Conservation (phyloP, 30 jellyfish, hydroid and myxozoan genomes). For the Hydra vulgaris region DNA sequence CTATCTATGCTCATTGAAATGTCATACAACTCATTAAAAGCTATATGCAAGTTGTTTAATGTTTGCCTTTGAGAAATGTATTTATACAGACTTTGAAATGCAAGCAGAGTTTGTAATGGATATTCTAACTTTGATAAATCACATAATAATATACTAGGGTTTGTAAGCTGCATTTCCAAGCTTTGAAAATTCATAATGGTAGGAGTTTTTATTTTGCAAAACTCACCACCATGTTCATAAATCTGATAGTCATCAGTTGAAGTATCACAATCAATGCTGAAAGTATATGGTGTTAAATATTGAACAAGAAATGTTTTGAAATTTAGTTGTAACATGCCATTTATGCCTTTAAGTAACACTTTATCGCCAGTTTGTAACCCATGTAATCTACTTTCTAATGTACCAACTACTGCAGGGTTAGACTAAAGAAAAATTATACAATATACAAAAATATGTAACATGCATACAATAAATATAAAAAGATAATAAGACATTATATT, state of each 20-base stretch:
- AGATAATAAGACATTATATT: neutral
- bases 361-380: conserved; percentile 45
- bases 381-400: conserved; percentile 52
- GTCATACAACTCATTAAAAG: neutral
- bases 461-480: neutral
- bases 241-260: conserved; percentile 19
- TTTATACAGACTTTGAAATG: conserved; percentile 27
- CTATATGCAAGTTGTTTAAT: neutral
- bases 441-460: neutral
- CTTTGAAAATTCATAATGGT: conserved; percentile 26
- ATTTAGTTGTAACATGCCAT: conserved; percentile 68
- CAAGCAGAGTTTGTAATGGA: conserved; percentile 15
- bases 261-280: conserved; percentile 50
- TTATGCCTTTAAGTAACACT: conserved; percentile 41
- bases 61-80: conserved; percentile 9
- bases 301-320: conserved; percentile 26
- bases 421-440: conserved; percentile 24
- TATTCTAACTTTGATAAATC: conserved; percentile 44
- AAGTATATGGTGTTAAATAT: conserved; percentile 31
- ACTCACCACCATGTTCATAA: conserved; percentile 71
- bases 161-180: conserved; percentile 31
- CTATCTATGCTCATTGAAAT: conserved; percentile 12
- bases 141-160: conserved; percentile 42
- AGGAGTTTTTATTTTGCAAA: conserved; percentile 31
- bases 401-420: conserved; percentile 48